Base-by-base conservation (phyloP, 30 jellyfish, hydroid and myxozoan species). In the Pelagia noctiluca region DNA sequence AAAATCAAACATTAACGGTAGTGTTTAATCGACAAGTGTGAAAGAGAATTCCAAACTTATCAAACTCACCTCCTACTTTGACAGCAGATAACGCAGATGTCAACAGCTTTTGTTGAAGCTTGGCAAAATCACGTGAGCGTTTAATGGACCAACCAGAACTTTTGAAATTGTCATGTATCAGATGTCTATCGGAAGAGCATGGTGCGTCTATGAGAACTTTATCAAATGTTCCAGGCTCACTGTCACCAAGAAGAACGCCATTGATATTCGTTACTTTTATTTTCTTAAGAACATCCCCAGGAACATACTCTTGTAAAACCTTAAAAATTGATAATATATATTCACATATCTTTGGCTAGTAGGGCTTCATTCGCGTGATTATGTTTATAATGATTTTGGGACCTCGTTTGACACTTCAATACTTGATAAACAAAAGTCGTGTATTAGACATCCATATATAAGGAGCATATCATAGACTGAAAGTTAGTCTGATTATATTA, bases 171-270 rank as follows among this genome's bases (percentile, higher is more conserved):
- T 80, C 86, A 4, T 81, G 95, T 28, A 89, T 66, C 26, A 89
- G 67, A 76, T 89, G 97, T 0, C 97, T 80, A 34, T 89, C 97
- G 1, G 97, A 64, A 0, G 97, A 89, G 65, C 97, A 89, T 3
- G 95, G 97, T 5, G 95, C 97, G 50, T 89, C 97, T 12, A 89
- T 24, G 26, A 89, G 94, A 19, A 89, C 88, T 47, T 82, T 82
- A 63, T 89, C 90, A 57, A 82, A 82, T 31, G 78, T 49, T 5
- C 29, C 47, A 19, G 72, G 88, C 11, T 75, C 89, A 29, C 49
- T 33, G 12, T 65, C 79, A 37, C 93, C 95, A 81, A 89, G 82
- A 4, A n/a, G 31, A 1, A 26, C 34, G 7, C 95, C 95, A 68
- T 83, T 78, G 26, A 62, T 7, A 32, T 50, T 64, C 12, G 97